Evolutionary conservation across 2,113 vertebrate genomes (phyloP).

Genomic region (Plecotus auritus): DNA sequence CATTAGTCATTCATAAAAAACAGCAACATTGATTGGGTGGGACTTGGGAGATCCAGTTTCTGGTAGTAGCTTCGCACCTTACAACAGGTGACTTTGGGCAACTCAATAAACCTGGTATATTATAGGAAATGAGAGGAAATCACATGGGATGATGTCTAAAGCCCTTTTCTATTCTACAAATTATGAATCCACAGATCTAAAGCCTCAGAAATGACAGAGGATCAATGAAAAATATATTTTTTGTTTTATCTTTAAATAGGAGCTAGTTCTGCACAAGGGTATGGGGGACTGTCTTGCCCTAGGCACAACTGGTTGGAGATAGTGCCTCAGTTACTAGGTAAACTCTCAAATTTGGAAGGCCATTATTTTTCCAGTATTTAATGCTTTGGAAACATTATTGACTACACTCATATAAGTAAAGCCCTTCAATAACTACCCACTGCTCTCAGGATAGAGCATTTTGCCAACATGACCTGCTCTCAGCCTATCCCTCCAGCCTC

Average conservation of each 20-base stretch:
- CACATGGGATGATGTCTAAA: not conserved
- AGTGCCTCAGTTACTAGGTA: not conserved
- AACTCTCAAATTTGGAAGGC: not conserved
- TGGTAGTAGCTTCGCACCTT: not conserved
- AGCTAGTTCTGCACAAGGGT: not conserved
- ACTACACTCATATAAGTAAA: not conserved
- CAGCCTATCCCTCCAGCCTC: no score
- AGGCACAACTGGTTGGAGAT: not conserved
- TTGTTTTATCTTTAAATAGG: not conserved
- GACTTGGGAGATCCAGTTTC: not conserved
- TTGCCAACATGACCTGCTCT: not conserved
- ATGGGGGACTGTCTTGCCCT: not conserved
- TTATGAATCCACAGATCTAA: not conserved
- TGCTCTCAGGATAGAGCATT: not conserved
- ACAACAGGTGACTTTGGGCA: not conserved
- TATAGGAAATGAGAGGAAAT: not conserved
- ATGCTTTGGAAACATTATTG: not conserved
- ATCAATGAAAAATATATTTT: not conserved
- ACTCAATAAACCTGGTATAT: not conserved
- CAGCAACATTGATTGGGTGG: not conserved
- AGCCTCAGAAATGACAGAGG: not conserved
- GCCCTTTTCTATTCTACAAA: not conserved
- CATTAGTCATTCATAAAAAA: not conserved
- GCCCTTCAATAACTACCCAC: not conserved
- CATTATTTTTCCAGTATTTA: not conserved